A percentile compares a stretch with the other conserved stretches of the same genome.
Conservation (phyloP, 2,797 vertebrate species). For the Chloroceryle amazona region DNA sequence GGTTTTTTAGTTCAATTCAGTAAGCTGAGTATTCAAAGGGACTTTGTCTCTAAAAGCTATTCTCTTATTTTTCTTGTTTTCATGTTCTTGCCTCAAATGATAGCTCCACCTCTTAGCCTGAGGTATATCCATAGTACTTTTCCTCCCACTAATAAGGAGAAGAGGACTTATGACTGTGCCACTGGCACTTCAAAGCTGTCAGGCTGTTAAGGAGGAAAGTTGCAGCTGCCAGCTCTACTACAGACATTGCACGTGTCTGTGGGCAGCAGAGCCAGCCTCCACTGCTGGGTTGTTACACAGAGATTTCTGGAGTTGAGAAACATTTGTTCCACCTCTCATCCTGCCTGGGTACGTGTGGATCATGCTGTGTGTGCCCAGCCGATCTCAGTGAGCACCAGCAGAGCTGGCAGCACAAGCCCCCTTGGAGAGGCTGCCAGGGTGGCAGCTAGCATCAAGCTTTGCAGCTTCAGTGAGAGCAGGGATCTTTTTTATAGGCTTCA, state of each 20-base stretch:
- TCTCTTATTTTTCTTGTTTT: background rate
- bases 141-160: background rate
- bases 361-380: background rate
- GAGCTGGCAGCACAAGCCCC: background rate
- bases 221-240: background rate
- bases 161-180: background rate
- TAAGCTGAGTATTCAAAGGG: background rate
- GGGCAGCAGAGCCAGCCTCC: background rate
- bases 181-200: background rate
- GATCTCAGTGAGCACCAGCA: background rate
- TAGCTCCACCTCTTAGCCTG: background rate
- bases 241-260: background rate
- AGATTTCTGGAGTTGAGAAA: background rate
- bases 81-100: background rate
- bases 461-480: background rate
- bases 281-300: accelerated
- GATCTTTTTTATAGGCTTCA: background rate
- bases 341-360: background rate
- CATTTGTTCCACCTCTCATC: background rate
- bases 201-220: background rate
- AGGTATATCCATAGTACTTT: background rate
- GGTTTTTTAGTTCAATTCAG: background rate
- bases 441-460: background rate
- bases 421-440: background rate
- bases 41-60: background rate